phyloP scores from a whole-genome alignment of 2,113 vertebrate genomes.

The Vulpes lagopus region DNA sequence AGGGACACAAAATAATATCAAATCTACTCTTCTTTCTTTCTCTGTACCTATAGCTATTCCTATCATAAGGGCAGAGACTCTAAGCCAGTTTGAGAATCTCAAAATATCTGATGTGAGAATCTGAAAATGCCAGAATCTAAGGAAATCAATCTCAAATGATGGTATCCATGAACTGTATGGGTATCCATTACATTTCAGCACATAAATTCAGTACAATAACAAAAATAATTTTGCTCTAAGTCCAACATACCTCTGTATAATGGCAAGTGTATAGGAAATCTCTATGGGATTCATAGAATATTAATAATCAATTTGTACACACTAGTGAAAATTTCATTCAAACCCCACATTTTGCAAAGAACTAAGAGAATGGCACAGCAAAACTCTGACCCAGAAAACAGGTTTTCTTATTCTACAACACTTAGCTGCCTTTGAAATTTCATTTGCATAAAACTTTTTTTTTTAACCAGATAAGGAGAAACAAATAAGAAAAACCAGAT shows the following conservation, averaged over 20 bases:
- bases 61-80: not conserved
- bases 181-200: not conserved
- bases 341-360: not conserved
- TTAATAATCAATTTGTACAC: not conserved
- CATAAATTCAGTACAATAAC: not conserved
- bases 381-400: not conserved
- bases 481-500: not conserved
- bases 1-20: not conserved
- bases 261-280: not conserved
- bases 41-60: not conserved
- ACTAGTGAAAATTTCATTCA: not conserved
- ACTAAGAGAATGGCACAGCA: not conserved
- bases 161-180: not conserved
- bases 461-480: not conserved
- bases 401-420: not conserved
- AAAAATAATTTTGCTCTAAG: not conserved
- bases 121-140: not conserved
- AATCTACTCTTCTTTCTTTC: not conserved
- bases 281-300: not conserved
- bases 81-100: slow-evolving; percentile 5
- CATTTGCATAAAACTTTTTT: not conserved
- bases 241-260: not conserved
- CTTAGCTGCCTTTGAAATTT: not conserved
- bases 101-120: not conserved
- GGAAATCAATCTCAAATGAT: not conserved